Conservation (phyloP, 2,113 vertebrate genomes). For the Pimephales promelas region DNA sequence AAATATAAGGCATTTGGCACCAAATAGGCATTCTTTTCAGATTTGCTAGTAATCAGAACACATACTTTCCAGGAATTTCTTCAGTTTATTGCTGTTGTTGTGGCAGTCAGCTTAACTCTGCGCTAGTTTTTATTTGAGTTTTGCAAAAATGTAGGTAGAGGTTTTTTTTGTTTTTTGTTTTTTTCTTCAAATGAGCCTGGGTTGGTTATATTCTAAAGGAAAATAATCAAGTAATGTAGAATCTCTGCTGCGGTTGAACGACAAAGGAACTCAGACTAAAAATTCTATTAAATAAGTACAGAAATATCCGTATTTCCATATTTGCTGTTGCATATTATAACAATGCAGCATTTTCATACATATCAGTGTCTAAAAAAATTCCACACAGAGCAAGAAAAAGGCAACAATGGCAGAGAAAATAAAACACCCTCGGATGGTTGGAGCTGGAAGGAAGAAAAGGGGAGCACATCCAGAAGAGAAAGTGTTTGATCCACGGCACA, state of each 20-base stretch:
- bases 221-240: neutral
- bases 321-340: neutral
- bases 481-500: conserved; percentile 17
- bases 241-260: neutral
- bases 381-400: neutral
- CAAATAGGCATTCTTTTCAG: no score
- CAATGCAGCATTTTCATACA: neutral
- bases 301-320: neutral
- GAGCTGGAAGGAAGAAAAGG: conserved; percentile 21
- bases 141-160: neutral
- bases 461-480: conserved; percentile 25
- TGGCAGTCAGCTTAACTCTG: no score
- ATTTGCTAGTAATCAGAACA: no score
- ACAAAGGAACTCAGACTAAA: neutral
- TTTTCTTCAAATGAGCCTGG: neutral
- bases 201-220: neutral
- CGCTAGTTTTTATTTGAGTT: neutral
- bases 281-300: neutral
- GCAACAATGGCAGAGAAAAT: conserved; percentile 13
- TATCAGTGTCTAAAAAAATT: neutral
- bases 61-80: no score
- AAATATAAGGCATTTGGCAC: no score
- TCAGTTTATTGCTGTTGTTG: no score
- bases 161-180: neutral
- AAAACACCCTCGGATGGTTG: neutral